Percentiles rank a stretch among this genome's conserved stretches.
phyloP scores from a whole-genome alignment of 2,888 invertebrate species.

The Protonemura montana region DNA sequence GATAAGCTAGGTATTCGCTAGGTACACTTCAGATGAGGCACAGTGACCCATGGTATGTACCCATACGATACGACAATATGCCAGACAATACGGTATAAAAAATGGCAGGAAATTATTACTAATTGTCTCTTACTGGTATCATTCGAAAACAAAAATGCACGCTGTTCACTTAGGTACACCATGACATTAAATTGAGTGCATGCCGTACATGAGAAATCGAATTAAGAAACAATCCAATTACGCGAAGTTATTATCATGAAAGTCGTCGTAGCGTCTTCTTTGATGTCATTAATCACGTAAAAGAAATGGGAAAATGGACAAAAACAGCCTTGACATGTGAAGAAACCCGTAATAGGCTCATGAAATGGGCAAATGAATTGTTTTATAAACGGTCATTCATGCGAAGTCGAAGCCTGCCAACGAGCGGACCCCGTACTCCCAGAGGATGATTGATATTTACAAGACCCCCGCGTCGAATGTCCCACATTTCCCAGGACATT shows the following conservation, averaged over 20 bases:
- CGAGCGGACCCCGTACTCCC: neutral
- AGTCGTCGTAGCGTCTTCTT: neutral
- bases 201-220: neutral
- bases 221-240: neutral
- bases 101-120: too few relatives aligned
- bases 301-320: neutral
- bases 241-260: neutral
- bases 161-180: too few relatives aligned
- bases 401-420: neutral
- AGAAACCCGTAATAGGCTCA: neutral
- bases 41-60: too few relatives aligned
- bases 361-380: constrained; percentile 12
- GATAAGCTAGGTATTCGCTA: too few relatives aligned
- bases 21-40: too few relatives aligned
- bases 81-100: too few relatives aligned
- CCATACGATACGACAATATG: too few relatives aligned
- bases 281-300: neutral
- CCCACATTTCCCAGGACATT: neutral
- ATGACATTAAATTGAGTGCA: neutral
- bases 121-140: too few relatives aligned
- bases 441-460: neutral
- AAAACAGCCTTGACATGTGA: neutral
- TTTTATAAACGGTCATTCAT: neutral
- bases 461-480: neutral
- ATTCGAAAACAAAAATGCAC: too few relatives aligned